Evolutionary conservation across 1,140 invertebrate species (phyloP).

Genomic region (Delia radicum): DNA sequence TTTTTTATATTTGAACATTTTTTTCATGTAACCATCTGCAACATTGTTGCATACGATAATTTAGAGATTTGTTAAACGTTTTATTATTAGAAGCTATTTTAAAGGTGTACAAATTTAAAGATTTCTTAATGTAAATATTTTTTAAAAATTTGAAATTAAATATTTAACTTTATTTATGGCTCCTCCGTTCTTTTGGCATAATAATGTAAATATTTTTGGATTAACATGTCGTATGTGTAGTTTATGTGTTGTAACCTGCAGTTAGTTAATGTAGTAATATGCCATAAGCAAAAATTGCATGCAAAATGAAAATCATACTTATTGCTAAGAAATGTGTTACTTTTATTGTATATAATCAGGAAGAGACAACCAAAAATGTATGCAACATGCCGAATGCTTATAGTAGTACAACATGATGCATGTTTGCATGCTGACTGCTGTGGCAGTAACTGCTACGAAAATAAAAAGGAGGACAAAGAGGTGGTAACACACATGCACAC

Average conservation of each 20-base stretch:
- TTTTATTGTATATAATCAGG: slow-evolving; percentile 21
- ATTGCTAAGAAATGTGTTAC: slow-evolving; percentile 14
- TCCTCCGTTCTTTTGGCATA: not conserved
- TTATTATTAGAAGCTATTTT: not conserved
- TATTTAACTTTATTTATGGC: not conserved
- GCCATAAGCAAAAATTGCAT: not conserved
- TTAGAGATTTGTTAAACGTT: not conserved
- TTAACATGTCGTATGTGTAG: not conserved
- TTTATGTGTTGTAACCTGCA: not conserved
- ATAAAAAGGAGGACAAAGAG: slow-evolving; percentile 8
- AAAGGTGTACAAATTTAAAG: too few relatives aligned
- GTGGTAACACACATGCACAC: slow-evolving; percentile 21
- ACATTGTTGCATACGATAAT: not conserved
- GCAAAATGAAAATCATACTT: slow-evolving; percentile 8
- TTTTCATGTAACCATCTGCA: too few relatives aligned
- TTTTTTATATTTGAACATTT: too few relatives aligned
- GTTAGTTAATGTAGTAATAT: not conserved
- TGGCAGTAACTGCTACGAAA: not conserved
- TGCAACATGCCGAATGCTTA: not conserved
- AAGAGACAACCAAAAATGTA: not conserved
- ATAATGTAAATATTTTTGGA: not conserved
- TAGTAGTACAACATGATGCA: not conserved
- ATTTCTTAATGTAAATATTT: too few relatives aligned
- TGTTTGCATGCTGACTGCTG: too few relatives aligned
- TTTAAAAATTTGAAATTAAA: too few relatives aligned